A percentile compares a stretch with the other conserved stretches of the same genome.
Evolutionary conservation across 35 echinoderm and acorn worm genomes (phyloP).

Genomic region (Diadema setosum): DNA sequence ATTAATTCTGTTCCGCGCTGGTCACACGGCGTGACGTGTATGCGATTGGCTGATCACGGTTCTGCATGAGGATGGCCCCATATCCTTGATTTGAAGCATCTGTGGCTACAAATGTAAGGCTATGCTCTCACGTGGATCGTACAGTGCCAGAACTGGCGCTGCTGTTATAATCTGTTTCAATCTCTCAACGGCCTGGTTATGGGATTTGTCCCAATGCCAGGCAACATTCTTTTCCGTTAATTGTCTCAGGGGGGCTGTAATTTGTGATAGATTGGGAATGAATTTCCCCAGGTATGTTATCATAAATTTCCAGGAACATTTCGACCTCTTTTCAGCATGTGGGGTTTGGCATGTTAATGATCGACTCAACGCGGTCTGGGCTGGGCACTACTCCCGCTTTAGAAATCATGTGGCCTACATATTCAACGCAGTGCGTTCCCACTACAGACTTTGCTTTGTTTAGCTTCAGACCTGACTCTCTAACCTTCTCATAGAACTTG

Average conservation of each 20-base stretch:
- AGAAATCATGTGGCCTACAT: not conserved
- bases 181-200: not conserved
- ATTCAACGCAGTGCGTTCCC: not conserved
- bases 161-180: not conserved
- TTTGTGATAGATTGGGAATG: conserved; percentile 32
- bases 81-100: conserved; percentile 50
- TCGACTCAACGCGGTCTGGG: not conserved
- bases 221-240: not conserved
- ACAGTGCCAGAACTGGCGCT: conserved; percentile 22
- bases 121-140: not conserved
- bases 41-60: conserved; percentile 12
- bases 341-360: not conserved
- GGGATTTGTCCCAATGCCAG: conserved; percentile 36
- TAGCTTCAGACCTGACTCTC: not conserved
- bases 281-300: conserved; percentile 21
- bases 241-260: not conserved
- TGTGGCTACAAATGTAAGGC: conserved; percentile 13
- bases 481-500: not conserved
- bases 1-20: conserved; percentile 2
- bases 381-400: not conserved
- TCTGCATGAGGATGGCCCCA: conserved; percentile 15
- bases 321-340: not conserved
- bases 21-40: conserved; percentile 40
- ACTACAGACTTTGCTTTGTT: conserved; percentile 4
- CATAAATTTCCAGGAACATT: conserved; percentile 30